Evolutionary conservation across 2,888 invertebrate species (phyloP).

Genomic region (Temnothorax ravouxi): DNA sequence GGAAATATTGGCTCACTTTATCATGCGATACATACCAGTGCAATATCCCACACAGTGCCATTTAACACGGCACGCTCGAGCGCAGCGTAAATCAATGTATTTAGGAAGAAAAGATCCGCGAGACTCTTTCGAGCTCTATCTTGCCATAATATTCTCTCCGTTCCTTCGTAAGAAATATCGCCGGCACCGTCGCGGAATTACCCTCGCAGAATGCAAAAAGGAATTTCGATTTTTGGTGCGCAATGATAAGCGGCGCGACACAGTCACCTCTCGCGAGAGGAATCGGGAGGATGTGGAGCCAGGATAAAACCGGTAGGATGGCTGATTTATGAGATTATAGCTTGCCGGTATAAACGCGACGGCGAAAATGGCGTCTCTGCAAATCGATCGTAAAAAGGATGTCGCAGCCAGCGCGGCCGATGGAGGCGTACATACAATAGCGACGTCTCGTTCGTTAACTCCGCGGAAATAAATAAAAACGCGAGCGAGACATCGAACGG

Average conservation of each 20-base stretch:
- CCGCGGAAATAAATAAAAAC: slow-evolving; percentile 78
- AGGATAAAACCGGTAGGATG: slow-evolving; percentile 59
- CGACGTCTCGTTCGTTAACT: slow-evolving; percentile 74
- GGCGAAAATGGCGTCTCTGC: slow-evolving; percentile 75
- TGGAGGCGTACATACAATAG: slow-evolving; percentile 73
- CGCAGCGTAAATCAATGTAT: slow-evolving; percentile 30
- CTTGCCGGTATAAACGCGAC: slow-evolving; percentile 69
- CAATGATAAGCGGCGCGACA: slow-evolving; percentile 62
- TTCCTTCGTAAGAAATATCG: slow-evolving; percentile 65
- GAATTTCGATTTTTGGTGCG: slow-evolving; percentile 18
- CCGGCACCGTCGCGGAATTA: slow-evolving; percentile 59
- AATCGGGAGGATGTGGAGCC: slow-evolving; percentile 64
- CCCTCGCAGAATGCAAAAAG: slow-evolving; percentile 56
- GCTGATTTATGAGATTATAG: slow-evolving; percentile 76
- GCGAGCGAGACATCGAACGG: slow-evolving; percentile 68
- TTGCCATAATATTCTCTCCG: slow-evolving; percentile 33
- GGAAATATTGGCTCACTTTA: slow-evolving; percentile 24
- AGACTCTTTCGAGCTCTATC: slow-evolving; percentile 20
- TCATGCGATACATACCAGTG: neutral
- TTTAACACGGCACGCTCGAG: slow-evolving; percentile 9
- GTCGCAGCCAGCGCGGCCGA: slow-evolving; percentile 63
- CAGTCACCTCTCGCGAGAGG: slow-evolving; percentile 64
- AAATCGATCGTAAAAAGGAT: slow-evolving; percentile 76
- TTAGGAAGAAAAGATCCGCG: slow-evolving; percentile 15
- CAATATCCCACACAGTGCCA: slow-evolving; percentile 3